Evolutionary conservation across 2,888 invertebrate species (phyloP), one percentile per base, ranked within the genome.

Genomic region (Athrips mouffetella): DNA sequence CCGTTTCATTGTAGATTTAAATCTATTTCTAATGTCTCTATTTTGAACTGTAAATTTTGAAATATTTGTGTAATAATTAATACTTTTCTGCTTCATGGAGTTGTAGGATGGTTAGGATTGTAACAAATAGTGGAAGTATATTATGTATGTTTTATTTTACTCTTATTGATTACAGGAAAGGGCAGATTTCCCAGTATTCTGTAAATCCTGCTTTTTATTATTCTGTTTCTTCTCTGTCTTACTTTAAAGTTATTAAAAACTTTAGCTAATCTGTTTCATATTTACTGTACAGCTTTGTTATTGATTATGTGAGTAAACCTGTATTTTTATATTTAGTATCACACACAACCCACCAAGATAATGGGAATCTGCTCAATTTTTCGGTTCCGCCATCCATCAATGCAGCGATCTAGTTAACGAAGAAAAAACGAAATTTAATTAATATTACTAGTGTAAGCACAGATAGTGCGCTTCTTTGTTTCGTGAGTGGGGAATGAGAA

Each of bases 31-130:
- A 71, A 76, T 76, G 73, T 76, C 60, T 76, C 60, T 76, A 75
- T 74, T 76, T 80, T 79, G 69, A 79, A 80, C 55, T 63, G 69
- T 76, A 76, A 59, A 74, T 74, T 79, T 77, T 75, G 62, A 64
- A 75, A 75, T 79, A 75, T 75, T 77, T 81, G 75, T 84, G 76
- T 80, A 75, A 80, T 80, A 75, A 76, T 75, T 71, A 82, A 84
- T 86, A 85, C 86, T 86, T 86, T 86, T 82, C 73, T 86, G 86
- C 86, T 86, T 86, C 86, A 86, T 86, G 85, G 79, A 67, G 73
- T 84, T 70, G 78, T 82, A 82, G 79, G 78, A 78, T 75, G 73
- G 78, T 81, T 85, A 85, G 83, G 74, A 75, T 65, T 80, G 65
- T 83, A 82, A 77, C 74, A 73, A 72, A 77, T 85, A 84, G 80